Evolutionary conservation across 64 coral and sea anemone genomes (phyloP).

Genomic region (Stichodactyla mertensii): DNA sequence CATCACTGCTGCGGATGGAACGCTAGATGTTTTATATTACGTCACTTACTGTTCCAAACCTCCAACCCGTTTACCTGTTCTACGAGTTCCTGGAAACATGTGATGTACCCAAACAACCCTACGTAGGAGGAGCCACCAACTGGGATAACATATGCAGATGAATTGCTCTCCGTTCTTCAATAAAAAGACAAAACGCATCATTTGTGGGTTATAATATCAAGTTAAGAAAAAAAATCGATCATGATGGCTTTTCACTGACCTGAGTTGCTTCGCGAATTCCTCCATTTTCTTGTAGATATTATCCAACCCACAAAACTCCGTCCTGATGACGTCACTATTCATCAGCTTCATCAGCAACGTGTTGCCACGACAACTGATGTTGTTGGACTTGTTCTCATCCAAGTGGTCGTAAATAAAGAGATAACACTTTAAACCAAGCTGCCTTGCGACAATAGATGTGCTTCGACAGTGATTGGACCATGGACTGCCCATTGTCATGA

Average conservation of each 20-base stretch:
- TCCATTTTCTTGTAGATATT: conserved; percentile 35
- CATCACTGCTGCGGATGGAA: too few relatives aligned
- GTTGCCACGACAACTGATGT: background rate
- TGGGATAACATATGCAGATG: background rate
- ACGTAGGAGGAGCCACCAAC: conserved; percentile 27
- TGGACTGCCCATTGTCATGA: conserved; percentile 34
- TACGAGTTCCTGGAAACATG: conserved; percentile 22
- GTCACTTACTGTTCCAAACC: too few relatives aligned
- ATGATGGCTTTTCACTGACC: background rate
- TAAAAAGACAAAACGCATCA: background rate
- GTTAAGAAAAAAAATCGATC: background rate
- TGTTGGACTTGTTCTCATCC: background rate
- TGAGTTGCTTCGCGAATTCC: background rate
- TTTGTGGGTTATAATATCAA: background rate
- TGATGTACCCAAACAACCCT: conserved; percentile 23
- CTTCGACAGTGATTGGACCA: conserved; percentile 55
- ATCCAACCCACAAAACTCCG: conserved; percentile 15
- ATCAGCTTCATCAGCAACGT: conserved; percentile 16
- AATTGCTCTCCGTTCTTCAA: conserved; percentile 2
- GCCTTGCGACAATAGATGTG: conserved; percentile 40
- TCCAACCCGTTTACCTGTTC: conserved; percentile 10
- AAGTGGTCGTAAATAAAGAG: conserved; percentile 23
- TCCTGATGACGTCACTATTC: conserved; percentile 19
- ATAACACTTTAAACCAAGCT: conserved; percentile 54
- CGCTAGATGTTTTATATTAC: too few relatives aligned